phyloP scores from a whole-genome alignment of 2,888 invertebrate species.

The Taphrorychus bicolor region DNA sequence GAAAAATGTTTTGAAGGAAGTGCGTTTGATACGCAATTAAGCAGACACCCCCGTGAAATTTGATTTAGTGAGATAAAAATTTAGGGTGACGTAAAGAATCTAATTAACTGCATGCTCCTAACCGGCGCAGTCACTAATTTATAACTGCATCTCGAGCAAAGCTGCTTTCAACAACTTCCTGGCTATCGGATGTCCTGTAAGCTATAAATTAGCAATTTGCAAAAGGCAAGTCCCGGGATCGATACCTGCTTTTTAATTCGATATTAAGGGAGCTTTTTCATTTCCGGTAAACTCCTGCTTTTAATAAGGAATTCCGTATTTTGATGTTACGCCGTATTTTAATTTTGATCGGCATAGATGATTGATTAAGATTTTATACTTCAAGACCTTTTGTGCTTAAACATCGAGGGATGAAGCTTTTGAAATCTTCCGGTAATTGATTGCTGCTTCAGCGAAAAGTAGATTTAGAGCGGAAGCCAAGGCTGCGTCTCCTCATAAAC shows the following conservation, averaged over 20 bases:
- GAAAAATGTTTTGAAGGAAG: conserved; percentile 27
- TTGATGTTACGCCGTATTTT: conserved; percentile 39
- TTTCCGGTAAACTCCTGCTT: conserved; percentile 28
- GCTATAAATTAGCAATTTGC: conserved; percentile 12
- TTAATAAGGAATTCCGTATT: conserved; percentile 39
- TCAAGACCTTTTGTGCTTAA: conserved; percentile 40
- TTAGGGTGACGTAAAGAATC: too few species aligned
- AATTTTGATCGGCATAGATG: conserved; percentile 41
- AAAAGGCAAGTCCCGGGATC: conserved; percentile 13
- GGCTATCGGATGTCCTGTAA: conserved; percentile 5
- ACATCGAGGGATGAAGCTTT: conserved; percentile 39
- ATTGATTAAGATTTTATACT: conserved; percentile 43
- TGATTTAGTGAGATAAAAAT: conserved; percentile 5
- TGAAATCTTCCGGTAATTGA: conserved; percentile 37
- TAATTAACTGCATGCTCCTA: too few species aligned
- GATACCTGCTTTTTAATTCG: conserved; percentile 36
- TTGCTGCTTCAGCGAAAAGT: conserved; percentile 37
- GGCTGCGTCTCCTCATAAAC: conserved; percentile 13
- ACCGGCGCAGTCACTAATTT: too few species aligned
- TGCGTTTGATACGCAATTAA: conserved; percentile 36
- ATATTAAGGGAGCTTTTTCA: conserved; percentile 31
- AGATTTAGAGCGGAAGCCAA: conserved; percentile 25
- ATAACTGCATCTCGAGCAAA: too few species aligned
- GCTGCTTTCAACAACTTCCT: too few species aligned
- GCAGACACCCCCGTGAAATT: conserved; percentile 16